These are phyloP conservation scores for Mesocentrotus franciscanus DNA, from an alignment of 53 echinoderm and acorn worm species.

Conservation along the genomic window DNA sequence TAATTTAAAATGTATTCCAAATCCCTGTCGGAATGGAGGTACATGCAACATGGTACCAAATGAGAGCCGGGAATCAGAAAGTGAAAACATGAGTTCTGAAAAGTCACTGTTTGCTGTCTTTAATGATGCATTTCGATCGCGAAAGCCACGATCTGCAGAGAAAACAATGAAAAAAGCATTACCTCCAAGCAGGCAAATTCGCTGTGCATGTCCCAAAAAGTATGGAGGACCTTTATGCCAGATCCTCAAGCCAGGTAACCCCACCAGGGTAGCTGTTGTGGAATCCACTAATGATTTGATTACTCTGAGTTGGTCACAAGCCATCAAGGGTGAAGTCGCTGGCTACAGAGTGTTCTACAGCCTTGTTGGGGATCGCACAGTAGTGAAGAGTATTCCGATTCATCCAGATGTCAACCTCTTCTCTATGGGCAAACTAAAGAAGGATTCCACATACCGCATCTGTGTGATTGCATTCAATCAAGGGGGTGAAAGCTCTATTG, in stretches of 20 bases:
- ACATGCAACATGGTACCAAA: slow-evolving; percentile 66
- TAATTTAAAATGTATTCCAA: slow-evolving; percentile 78
- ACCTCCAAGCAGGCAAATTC: slow-evolving; percentile 40
- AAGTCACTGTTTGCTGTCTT: slow-evolving; percentile 35
- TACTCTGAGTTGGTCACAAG: slow-evolving; percentile 79
- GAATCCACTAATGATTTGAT: slow-evolving; percentile 74
- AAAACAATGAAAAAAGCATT: background rate
- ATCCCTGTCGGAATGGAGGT: slow-evolving; percentile 88
- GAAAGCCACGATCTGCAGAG: slow-evolving; percentile 27
- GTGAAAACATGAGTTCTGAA: slow-evolving; percentile 60
- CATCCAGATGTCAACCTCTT: slow-evolving; percentile 85
- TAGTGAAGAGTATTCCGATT: slow-evolving; percentile 81
- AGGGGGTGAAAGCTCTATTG: slow-evolving; percentile 85
- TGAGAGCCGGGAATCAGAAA: slow-evolving; percentile 39
- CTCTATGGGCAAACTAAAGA: slow-evolving; percentile 82
- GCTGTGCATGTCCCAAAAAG: slow-evolving; percentile 76
- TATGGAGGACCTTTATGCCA: slow-evolving; percentile 85
- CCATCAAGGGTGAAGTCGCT: slow-evolving; percentile 66
- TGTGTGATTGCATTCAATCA: slow-evolving; percentile 91
- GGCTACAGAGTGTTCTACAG: slow-evolving; percentile 90
- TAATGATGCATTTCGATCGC: slow-evolving; percentile 24
- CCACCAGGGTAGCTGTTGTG: slow-evolving; percentile 74
- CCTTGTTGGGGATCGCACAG: slow-evolving; percentile 76
- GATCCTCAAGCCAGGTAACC: slow-evolving; percentile 79
- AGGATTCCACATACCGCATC: slow-evolving; percentile 84